A percentile compares a stretch with the other conserved stretches of the same genome.
These are phyloP conservation scores for Drosophila meridiana DNA, from an alignment of 2,888 invertebrate genomes.

Conservation along the genomic window DNA sequence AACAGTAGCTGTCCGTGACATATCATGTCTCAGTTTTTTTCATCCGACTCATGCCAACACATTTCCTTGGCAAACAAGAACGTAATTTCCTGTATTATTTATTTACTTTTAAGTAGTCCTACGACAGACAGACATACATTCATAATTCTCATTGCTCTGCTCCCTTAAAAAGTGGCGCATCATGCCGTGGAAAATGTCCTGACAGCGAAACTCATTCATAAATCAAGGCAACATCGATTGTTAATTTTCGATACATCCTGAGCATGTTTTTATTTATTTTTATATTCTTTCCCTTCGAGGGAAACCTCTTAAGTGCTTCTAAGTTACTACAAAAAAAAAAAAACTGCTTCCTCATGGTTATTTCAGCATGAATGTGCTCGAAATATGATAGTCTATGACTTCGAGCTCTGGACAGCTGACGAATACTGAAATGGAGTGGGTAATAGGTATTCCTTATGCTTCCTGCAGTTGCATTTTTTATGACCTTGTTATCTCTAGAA, in stretches of 20 bases:
- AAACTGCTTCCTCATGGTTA: constrained; percentile 74
- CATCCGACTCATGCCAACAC: constrained; percentile 54
- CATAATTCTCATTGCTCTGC: constrained; percentile 4
- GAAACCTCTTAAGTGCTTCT: constrained; percentile 62
- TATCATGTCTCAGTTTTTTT: constrained; percentile 40
- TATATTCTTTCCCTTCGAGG: constrained; percentile 23
- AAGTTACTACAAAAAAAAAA: constrained; percentile 28
- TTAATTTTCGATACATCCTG: constrained; percentile 63
- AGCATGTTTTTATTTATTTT: constrained; percentile 32
- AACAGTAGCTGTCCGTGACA: constrained; percentile 61
- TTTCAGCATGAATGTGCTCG: constrained; percentile 53
- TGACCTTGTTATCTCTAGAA: constrained; percentile 7
- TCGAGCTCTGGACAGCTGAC: constrained; percentile 54
- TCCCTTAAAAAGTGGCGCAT: constrained; percentile 47
- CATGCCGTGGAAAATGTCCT: constrained; percentile 62
- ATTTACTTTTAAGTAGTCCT: constrained; percentile 73
- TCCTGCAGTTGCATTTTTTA: constrained; percentile 33
- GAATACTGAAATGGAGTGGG: background rate
- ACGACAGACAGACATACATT: background rate
- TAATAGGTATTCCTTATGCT: constrained; percentile 16
- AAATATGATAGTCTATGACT: constrained; percentile 68
- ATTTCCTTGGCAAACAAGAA: constrained; percentile 52
- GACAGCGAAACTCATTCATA: constrained; percentile 71
- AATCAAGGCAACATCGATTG: constrained; percentile 69
- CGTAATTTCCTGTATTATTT: constrained; percentile 66